These are phyloP conservation scores for Hybognathus amarus DNA, from an alignment of 2,797 vertebrate species.

Conservation along the genomic window DNA sequence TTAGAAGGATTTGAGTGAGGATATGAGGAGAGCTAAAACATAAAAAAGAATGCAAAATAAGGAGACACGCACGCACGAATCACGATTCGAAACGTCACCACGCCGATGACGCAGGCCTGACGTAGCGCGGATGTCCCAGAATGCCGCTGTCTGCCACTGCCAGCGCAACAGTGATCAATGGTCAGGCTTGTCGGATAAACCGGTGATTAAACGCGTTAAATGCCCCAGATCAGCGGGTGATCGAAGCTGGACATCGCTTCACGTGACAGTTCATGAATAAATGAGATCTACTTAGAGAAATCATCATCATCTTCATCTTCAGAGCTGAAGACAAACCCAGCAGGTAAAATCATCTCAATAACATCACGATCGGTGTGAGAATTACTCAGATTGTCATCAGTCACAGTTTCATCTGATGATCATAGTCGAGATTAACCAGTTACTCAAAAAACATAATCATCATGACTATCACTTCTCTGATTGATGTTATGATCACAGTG, in stretches of 20 bases:
- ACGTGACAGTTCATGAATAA: not conserved
- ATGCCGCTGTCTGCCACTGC: conserved; percentile 35
- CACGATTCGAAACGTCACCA: not conserved
- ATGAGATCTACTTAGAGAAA: not conserved
- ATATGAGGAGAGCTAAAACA: no score
- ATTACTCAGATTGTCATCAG: not conserved
- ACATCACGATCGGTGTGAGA: not conserved
- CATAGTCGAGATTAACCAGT: not conserved
- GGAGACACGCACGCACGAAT: not conserved
- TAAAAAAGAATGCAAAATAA: no score
- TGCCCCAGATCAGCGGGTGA: not conserved
- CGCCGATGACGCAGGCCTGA: conserved; percentile 1
- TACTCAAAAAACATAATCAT: not conserved
- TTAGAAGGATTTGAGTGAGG: no score
- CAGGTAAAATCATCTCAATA: conserved; percentile 1
- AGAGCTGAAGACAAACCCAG: conserved; percentile 14
- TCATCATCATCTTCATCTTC: not conserved
- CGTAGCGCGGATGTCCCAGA: conserved; percentile 30
- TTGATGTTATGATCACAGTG: not conserved
- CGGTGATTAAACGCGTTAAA: not conserved
- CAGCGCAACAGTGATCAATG: conserved; percentile 32
- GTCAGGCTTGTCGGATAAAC: not conserved
- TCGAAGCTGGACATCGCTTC: not conserved
- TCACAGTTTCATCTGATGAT: not conserved
- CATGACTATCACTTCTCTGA: not conserved